These are phyloP conservation scores for Caenorhabditis briggsae DNA, from an alignment of 1,140 invertebrate genomes.

Conservation along the genomic window DNA sequence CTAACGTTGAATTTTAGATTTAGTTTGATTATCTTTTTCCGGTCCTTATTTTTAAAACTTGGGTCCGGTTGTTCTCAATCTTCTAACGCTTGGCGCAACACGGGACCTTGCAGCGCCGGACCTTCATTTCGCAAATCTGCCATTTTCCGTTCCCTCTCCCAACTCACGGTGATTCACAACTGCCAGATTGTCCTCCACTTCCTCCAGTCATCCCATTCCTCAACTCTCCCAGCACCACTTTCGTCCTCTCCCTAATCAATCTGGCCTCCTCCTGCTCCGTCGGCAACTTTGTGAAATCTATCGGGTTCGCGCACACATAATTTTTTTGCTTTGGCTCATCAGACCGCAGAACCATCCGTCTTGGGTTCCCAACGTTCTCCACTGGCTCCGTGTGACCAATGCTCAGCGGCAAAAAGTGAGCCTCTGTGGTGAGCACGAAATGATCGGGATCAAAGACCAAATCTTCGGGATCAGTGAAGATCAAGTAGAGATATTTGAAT, in stretches of 20 bases:
- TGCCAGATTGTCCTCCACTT: neutral
- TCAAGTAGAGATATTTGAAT: slow-evolving; percentile 94
- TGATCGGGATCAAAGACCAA: slow-evolving; percentile 91
- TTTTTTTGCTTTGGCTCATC: slow-evolving; percentile 27
- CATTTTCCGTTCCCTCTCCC: too few species aligned
- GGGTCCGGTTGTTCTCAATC: too few species aligned
- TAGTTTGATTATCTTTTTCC: too few species aligned
- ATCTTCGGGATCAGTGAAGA: slow-evolving; percentile 91
- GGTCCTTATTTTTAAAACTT: too few species aligned
- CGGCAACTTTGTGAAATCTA: slow-evolving; percentile 11
- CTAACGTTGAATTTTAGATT: too few species aligned
- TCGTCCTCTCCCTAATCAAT: slow-evolving; percentile 30
- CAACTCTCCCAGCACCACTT: slow-evolving; percentile 31
- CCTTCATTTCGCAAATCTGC: too few species aligned
- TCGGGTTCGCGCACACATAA: slow-evolving; percentile 13
- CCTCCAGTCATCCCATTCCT: neutral
- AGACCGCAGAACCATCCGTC: slow-evolving; percentile 21
- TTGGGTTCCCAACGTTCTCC: slow-evolving; percentile 1
- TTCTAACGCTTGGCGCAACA: too few species aligned
- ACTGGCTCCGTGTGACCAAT: slow-evolving; percentile 78
- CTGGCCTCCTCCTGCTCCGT: slow-evolving; percentile 30
- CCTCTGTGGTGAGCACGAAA: slow-evolving; percentile 97
- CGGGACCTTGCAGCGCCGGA: too few species aligned
- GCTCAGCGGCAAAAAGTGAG: slow-evolving; percentile 90
- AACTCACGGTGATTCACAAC: slow-evolving; percentile 42